phyloP scores from a whole-genome alignment of 2,888 invertebrate species.

The Ormyrus labotus region DNA sequence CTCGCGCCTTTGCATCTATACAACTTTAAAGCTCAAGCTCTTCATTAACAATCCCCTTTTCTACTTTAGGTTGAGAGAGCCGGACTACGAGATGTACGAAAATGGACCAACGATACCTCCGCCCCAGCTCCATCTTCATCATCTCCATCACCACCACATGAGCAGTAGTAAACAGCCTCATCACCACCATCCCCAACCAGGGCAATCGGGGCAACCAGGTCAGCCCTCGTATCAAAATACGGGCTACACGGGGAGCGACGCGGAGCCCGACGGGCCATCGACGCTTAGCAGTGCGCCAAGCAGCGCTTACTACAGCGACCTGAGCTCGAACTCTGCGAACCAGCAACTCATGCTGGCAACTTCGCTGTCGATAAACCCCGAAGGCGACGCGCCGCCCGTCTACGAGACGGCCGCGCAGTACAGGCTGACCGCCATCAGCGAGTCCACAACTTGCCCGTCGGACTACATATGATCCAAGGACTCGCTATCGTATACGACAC shows the following conservation, averaged over 20 bases:
- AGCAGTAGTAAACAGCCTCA: conserved; percentile 61
- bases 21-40: neutral
- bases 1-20: neutral
- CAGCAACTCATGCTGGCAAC: conserved; percentile 64
- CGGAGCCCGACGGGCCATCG: conserved; percentile 79
- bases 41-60: neutral
- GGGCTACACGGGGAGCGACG: conserved; percentile 79
- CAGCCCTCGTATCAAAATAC: conserved; percentile 84
- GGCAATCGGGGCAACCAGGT: conserved; percentile 47
- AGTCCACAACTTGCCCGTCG: conserved; percentile 68
- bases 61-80: conserved; percentile 70
- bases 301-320: conserved; percentile 85
- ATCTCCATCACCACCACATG: conserved; percentile 67
- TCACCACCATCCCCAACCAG: conserved; percentile 26
- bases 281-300: conserved; percentile 80
- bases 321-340: conserved; percentile 75
- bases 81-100: conserved; percentile 75
- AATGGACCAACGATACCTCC: conserved; percentile 71
- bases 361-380: conserved; percentile 19
- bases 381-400: conserved; percentile 53
- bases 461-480: conserved; percentile 69
- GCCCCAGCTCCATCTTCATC: conserved; percentile 65
- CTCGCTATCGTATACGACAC: conserved; percentile 26
- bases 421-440: conserved; percentile 73
- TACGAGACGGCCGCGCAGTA: conserved; percentile 63